These are phyloP conservation scores for Neomonachus schauinslandi DNA, from an alignment of 2,113 vertebrate species.

Conservation along the genomic window DNA sequence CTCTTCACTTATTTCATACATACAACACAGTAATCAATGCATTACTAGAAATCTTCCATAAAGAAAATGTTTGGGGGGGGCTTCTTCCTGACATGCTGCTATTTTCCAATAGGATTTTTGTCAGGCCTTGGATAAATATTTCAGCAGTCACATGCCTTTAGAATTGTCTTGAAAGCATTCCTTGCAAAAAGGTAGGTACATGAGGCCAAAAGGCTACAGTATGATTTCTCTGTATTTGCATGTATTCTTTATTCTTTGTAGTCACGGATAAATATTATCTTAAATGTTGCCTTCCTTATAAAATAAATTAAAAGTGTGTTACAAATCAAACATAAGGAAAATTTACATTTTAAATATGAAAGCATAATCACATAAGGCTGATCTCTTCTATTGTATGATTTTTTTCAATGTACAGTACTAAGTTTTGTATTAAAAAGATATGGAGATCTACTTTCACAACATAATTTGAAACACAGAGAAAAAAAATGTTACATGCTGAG, in stretches of 20 bases:
- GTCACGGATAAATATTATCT: constrained; percentile 60
- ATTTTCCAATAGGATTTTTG: constrained; percentile 60
- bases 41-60: constrained; percentile 22
- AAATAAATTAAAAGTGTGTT: constrained; percentile 1
- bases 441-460: constrained; percentile 85
- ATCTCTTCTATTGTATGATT: constrained; percentile 76
- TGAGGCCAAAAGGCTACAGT: constrained; percentile 50
- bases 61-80: constrained; percentile 66
- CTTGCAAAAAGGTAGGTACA: constrained; percentile 52
- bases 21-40: neutral
- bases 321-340: constrained; percentile 13
- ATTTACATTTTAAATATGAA: constrained; percentile 71
- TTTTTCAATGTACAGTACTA: constrained; percentile 81
- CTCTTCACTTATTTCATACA: neutral
- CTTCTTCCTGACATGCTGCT: constrained; percentile 53
- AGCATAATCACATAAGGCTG: constrained; percentile 76
- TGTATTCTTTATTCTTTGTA: constrained; percentile 55
- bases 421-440: constrained; percentile 86
- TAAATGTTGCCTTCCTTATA: constrained; percentile 53
- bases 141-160: constrained; percentile 54
- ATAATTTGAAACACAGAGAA: constrained; percentile 85
- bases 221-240: constrained; percentile 56
- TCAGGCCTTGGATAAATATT: constrained; percentile 69
- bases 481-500: constrained; percentile 88
- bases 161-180: constrained; percentile 66